Conservation (phyloP, 2,888 invertebrate genomes). For the Mythimna loreyi region DNA sequence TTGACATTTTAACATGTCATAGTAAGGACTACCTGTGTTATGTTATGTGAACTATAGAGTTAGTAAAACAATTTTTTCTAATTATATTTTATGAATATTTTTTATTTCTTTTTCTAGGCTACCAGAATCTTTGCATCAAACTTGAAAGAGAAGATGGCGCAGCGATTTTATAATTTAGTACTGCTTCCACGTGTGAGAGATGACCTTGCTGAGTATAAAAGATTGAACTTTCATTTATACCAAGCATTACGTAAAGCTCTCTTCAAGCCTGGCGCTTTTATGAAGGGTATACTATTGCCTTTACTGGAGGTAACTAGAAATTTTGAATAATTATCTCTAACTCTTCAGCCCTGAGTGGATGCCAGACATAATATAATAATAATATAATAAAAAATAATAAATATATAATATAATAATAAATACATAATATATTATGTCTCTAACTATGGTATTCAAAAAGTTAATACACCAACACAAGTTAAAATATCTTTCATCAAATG, state of each 20-base stretch:
- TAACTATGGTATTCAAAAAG: no score
- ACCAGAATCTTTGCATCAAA: constrained; percentile 99
- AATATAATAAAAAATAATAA: no score
- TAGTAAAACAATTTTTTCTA: no score
- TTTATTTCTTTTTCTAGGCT: constrained; percentile 88
- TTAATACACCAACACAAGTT: background rate
- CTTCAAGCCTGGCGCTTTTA: constrained; percentile 99
- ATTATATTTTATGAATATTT: background rate
- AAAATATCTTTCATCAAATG: background rate
- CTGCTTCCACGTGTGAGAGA: constrained; percentile 97
- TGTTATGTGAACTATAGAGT: no score
- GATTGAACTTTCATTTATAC: constrained; percentile 98
- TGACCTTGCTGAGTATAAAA: constrained; percentile 98
- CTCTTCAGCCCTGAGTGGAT: no score
- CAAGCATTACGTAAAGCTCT: constrained; percentile 97
- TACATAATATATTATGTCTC: no score
- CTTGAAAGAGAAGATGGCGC: constrained; percentile 98
- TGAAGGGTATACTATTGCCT: constrained; percentile 96
- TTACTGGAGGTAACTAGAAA: constrained; percentile 90
- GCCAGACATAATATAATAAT: no score
- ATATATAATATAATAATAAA: no score
- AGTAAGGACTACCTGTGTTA: no score
- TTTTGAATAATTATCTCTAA: background rate
- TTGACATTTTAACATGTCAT: no score
- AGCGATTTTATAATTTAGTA: constrained; percentile 98